Conservation (phyloP, 2,888 invertebrate genomes). For the Bombylius discolor region DNA sequence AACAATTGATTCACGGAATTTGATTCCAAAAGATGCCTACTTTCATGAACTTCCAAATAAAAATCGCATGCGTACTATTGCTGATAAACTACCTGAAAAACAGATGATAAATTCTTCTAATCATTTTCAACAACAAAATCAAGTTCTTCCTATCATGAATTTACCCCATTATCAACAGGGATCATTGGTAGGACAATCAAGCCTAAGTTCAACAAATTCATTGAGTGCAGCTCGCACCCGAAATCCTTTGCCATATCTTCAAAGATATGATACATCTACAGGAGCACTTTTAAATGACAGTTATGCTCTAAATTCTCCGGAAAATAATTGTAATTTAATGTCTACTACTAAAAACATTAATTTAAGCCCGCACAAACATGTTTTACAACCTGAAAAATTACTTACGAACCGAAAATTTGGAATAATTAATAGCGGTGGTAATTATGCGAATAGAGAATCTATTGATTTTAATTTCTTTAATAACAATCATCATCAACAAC, state of each 20-base stretch:
- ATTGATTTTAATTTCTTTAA: conserved; percentile 14
- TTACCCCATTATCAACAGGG: conserved; percentile 9
- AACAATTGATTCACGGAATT: conserved; percentile 19
- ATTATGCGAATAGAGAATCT: not conserved
- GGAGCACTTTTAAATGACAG: not conserved
- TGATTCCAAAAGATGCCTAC: conserved; percentile 48
- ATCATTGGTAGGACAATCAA: not conserved
- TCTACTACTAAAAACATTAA: not conserved
- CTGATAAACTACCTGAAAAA: conserved; percentile 14
- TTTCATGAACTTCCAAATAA: conserved; percentile 47
- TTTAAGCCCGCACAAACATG: not conserved
- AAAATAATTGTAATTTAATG: not conserved
- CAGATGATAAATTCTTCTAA: conserved; percentile 10
- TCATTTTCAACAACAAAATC: conserved; percentile 3
- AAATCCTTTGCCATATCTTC: conserved; percentile 13
- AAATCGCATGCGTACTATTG: conserved; percentile 14
- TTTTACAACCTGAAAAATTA: conserved; percentile 12
- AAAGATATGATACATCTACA: conserved; percentile 6
- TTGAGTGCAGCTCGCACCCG: conserved; percentile 9
- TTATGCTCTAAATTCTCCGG: not conserved
- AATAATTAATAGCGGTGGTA: not conserved
- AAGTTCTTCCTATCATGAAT: conserved; percentile 10
- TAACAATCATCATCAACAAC: conserved; percentile 10
- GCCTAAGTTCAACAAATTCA: not conserved
- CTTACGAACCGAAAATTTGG: conserved; percentile 14